Evolutionary conservation across 2,888 invertebrate species (phyloP).

Genomic region (Xylota sylvarum): DNA sequence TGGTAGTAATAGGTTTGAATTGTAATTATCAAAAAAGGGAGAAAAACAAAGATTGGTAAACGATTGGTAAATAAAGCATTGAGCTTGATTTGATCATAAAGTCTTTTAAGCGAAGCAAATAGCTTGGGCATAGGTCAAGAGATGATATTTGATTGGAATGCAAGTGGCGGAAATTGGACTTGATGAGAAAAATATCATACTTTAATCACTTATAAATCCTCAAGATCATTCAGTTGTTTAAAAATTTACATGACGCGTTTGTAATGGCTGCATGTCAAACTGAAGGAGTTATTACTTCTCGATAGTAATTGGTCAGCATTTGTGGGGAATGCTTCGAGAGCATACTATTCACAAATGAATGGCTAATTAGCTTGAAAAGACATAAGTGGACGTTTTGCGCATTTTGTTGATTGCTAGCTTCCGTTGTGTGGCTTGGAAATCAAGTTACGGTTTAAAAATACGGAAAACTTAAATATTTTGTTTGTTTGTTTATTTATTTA

Average conservation of each 20-base stretch:
- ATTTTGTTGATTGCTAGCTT: not conserved
- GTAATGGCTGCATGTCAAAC: conserved; percentile 1
- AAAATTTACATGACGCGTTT: conserved; percentile 15
- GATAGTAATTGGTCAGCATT: conserved; percentile 1
- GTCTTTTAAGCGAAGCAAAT: conserved; percentile 12
- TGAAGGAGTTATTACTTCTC: not conserved
- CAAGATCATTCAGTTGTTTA: conserved; percentile 16
- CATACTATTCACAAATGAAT: not conserved
- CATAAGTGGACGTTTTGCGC: not conserved
- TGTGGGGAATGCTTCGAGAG: not conserved
- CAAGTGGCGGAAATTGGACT: conserved; percentile 36
- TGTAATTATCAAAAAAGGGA: conserved; percentile 11
- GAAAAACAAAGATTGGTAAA: conserved; percentile 6
- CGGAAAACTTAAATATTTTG: not conserved
- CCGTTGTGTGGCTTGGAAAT: not conserved
- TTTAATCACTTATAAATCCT: conserved; percentile 14
- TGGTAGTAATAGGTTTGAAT: not conserved
- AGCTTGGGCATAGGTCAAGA: conserved; percentile 37
- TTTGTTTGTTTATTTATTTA: too few species aligned
- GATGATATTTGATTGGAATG: conserved; percentile 38
- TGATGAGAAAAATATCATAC: conserved; percentile 16
- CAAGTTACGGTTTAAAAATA: not conserved
- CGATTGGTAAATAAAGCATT: conserved; percentile 26
- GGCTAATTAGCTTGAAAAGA: not conserved
- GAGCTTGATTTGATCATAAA: conserved; percentile 21